Evolutionary conservation across 1,140 invertebrate genomes (phyloP), one percentile per base, ranked within the genome.

Genomic region (Pogonus chalceus): DNA sequence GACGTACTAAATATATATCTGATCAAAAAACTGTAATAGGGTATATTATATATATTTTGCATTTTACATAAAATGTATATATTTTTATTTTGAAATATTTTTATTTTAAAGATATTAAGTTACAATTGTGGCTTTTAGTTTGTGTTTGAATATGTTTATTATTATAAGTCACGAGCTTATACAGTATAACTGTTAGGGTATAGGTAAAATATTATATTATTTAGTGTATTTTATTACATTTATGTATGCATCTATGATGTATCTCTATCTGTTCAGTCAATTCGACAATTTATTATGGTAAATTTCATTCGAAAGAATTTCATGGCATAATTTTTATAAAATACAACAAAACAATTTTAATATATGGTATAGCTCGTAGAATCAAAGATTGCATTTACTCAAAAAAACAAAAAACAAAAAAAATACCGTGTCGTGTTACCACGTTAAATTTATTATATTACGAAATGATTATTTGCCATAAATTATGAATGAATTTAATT

Each of bases 181-280:
- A 31, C 26, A 31, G 4, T 31, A 31, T 31, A 7, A 31, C 26
- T 7, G 7, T 31, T 31, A 31, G 26, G 4, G 14, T 31, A 31
- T 31, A 31, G 26, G 14, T 31, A 31, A 31, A 31, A 31, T 4
- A 7, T 7, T 31, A 31, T 31, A 31, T 7, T 31, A 14, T 31
- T 14, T 31, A 31, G 26, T 31, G 18, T 18, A 43, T 18, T 18
- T 43, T n/a, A n/a, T n/a, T 43, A 18, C 37, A 18, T 43, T 4
- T 43, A 18, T 43, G 37, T 43, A 43, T 43, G 37, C 37, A 43
- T 43, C 37, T 43, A 43, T 43, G 37, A 43, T 43, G 37, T 43
- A 43, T 43, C n/a, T n/a, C n/a, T n/a, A n/a, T n/a, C 26, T 14
- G 26, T 31, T 31, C 18, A 43, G 37, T 43, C 37, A 43, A 43